Base-by-base conservation (phyloP, 2,888 invertebrate genomes). In the Pyrrhia umbra region DNA sequence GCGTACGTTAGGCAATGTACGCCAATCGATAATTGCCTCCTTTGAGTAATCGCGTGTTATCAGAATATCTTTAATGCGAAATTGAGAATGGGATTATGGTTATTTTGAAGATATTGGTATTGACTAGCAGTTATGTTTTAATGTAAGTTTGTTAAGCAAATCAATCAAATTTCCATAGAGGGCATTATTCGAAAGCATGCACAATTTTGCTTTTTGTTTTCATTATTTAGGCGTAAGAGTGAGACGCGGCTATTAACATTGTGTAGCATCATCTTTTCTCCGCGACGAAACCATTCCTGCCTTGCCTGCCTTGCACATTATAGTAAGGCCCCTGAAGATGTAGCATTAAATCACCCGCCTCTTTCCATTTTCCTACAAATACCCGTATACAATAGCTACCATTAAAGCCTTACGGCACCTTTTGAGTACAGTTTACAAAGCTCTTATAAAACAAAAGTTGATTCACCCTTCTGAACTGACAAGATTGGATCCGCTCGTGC, bases 361-460 rank as follows among this genome's bases (percentile, higher is more conserved):
- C 2, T 3, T 13, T 30, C 30, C 10, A 30, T 30, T 30, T 30
- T 13, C 30, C 18, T 13, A 25, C 16, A 8, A 15, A 34, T 6
- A 21, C 21, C 8, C 20, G n/a, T 27, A 50, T 25, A 45, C 40
- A 30, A 30, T 30, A 49, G 15, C 42, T 9, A 43, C 27, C 27
- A 30, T 75, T 75, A 75, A 72, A 58, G 57, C 39, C 50, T 58
- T 46, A 55, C 54, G 27, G 27, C 30, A 58, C 46, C 50, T 64
- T 30, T 58, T 40, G 45, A 67, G 46, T 61, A 61, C 46, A 68
- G 74, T 68, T 69, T 59, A 59, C 72, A 66, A 77, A 69, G 66
- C 69, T 73, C 59, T 78, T 50, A 61, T 27, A 51, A 70, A 74
- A 80, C 65, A 77, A 61, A 66, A 80, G 69, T 65, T 60, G 66